Evolutionary conservation across 2,797 vertebrate species (phyloP), one percentile per base, ranked within the genome.

Genomic region (Peromyscus nudipes): DNA sequence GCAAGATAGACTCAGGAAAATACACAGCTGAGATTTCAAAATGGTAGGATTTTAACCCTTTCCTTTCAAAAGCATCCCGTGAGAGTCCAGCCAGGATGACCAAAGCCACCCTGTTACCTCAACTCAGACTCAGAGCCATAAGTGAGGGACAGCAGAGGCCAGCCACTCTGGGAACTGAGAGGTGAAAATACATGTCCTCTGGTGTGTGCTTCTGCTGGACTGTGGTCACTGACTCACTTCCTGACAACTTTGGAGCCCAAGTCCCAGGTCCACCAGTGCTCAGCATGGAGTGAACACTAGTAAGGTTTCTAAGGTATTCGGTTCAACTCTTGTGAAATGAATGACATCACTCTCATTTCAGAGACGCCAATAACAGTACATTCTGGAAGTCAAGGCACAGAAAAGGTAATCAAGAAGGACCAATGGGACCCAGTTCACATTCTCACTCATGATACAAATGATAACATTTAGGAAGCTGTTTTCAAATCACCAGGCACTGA

Each of bases 61-160:
- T 76, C 84, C 83, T 96, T 86, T 96, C 65, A 81, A 71, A 95
- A 81, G 34, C 52, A 84, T 21, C 7, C 1, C 2, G 17, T 2
- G 23, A 31, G 40, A n/a, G 52, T 13, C 46, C 49, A 75, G 46
- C 14, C 34, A 60, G 65, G 43, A 46, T 55, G 11, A 91, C 37
- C 92, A 46, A 27, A 89, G 94, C 27, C 67, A 62, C 52, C 14
- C 0, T 1, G 34, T 7, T 6, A 31, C 37, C 2, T 6, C 0
- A 1, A 49, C 52, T 52, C 11, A 25, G 37, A 49, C 55, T 4
- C 6, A 37, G 17, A 52, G 40, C 4, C n/a, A 21, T 1, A 3
- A 1, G 27, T 10, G 27, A 34, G 49, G 62, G 37, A 52, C 10
- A 14, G 23, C 12, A 12, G 0, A 62, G 82, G 5, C 57, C 0